Evolutionary conservation across 2,888 invertebrate genomes (phyloP).

Genomic region (Pemphredon lugubris): DNA sequence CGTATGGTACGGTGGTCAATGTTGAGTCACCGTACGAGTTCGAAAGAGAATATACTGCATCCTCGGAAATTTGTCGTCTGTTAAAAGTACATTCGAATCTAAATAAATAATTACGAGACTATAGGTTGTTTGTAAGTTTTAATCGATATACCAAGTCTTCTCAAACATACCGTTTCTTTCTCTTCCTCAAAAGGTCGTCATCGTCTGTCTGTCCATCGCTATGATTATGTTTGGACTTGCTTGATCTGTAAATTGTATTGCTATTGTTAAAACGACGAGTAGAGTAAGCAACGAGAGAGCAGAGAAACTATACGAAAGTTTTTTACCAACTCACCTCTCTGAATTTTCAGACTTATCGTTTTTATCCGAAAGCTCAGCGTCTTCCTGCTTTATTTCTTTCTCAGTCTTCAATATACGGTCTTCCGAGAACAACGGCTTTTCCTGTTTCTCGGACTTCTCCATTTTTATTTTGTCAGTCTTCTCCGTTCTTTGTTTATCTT

Average conservation of each 20-base stretch:
- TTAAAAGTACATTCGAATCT: slow-evolving; percentile 24
- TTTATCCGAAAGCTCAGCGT: slow-evolving; percentile 74
- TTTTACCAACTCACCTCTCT: slow-evolving; percentile 71
- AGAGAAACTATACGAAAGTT: too few species aligned
- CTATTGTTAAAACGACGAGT: too few species aligned
- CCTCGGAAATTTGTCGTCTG: slow-evolving; percentile 73
- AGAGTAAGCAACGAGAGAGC: too few species aligned
- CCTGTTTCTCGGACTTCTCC: slow-evolving; percentile 69
- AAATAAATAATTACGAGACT: not conserved
- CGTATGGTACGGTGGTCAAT: slow-evolving; percentile 66
- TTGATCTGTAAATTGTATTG: slow-evolving; percentile 62
- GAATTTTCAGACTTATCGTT: slow-evolving; percentile 73
- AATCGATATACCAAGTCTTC: not conserved
- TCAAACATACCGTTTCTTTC: slow-evolving; percentile 72
- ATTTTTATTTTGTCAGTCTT: slow-evolving; percentile 74
- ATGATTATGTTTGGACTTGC: slow-evolving; percentile 71
- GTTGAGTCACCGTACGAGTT: slow-evolving; percentile 70
- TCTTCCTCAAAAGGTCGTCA: slow-evolving; percentile 74
- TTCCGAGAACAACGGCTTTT: slow-evolving; percentile 62
- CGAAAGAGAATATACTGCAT: slow-evolving; percentile 66
- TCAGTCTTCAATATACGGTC: slow-evolving; percentile 72
- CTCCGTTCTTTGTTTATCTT: slow-evolving; percentile 72
- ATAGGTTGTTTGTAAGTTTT: not conserved
- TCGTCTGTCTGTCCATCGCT: slow-evolving; percentile 78
- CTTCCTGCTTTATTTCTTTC: slow-evolving; percentile 75